Conservation (phyloP, 2,888 invertebrate genomes). For the Eurytoma californica region DNA sequence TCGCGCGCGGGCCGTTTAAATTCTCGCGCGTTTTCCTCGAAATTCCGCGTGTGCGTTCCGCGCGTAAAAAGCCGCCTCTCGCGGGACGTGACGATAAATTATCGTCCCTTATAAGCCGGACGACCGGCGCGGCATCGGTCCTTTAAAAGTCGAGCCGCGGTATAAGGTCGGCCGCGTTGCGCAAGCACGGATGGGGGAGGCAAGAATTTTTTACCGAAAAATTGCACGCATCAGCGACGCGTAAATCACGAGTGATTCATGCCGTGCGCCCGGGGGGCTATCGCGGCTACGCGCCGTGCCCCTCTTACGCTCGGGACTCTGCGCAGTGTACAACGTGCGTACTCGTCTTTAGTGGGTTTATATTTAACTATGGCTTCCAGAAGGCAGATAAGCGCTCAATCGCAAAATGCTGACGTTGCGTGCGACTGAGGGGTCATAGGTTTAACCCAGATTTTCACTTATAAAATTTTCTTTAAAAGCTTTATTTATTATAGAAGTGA, state of each 20-base stretch:
- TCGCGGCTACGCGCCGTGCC: neutral
- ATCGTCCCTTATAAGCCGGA: neutral
- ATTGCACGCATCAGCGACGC: neutral
- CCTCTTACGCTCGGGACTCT: no score
- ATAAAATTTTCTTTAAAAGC: no score
- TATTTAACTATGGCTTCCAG: no score
- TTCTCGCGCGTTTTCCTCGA: neutral
- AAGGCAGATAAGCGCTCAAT: no score
- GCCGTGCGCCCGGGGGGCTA: slow-evolving; percentile 2
- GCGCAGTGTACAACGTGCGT: no score
- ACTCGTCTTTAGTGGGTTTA: no score
- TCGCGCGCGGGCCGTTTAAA: no score
- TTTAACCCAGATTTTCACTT: no score
- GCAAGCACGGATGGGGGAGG: neutral
- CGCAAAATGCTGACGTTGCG: no score
- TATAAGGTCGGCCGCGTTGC: slow-evolving; percentile 3
- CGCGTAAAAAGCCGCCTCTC: neutral
- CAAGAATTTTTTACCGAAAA: neutral
- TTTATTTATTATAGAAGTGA: no score
- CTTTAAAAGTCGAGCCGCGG: neutral
- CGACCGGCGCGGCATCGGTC: neutral
- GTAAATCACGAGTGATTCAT: slow-evolving; percentile 25
- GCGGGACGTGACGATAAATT: neutral
- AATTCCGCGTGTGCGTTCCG: neutral
- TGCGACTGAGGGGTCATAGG: no score